These are phyloP conservation scores for Phyto melanocephala DNA, from an alignment of 2,888 invertebrate species.

Conservation along the genomic window DNA sequence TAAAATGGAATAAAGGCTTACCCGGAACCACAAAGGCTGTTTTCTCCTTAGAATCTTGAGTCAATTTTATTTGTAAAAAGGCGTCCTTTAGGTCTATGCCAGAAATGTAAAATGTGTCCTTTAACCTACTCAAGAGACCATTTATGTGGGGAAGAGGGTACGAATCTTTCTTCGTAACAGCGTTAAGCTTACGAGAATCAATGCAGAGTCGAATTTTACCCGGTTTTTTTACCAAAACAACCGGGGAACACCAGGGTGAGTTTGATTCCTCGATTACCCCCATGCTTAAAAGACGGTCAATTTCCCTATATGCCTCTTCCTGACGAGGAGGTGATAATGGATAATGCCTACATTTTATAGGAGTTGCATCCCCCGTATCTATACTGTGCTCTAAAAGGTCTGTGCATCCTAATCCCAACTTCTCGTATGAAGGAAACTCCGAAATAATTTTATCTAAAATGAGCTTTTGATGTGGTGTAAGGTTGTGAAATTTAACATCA, in stretches of 20 bases:
- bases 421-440: neutral
- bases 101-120: neutral
- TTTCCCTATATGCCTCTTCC: neutral
- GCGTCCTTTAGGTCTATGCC: neutral
- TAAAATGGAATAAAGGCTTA: neutral
- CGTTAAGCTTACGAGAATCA: neutral
- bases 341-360: neutral
- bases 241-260: neutral
- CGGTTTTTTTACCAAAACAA: neutral
- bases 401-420: neutral
- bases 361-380: neutral
- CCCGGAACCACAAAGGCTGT: neutral
- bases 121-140: neutral
- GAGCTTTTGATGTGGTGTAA: neutral
- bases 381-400: neutral
- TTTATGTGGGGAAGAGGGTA: neutral
- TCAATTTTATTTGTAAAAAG: neutral
- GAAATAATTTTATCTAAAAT: neutral
- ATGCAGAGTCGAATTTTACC: neutral
- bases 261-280: neutral
- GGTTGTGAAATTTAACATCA: neutral
- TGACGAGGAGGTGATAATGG: neutral
- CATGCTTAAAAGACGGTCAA: neutral
- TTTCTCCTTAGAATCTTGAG: neutral
- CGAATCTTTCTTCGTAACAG: neutral